Evolutionary conservation across 2,113 vertebrate genomes (phyloP), one percentile per base, ranked within the genome.

Genomic region (Istiophorus platypterus): DNA sequence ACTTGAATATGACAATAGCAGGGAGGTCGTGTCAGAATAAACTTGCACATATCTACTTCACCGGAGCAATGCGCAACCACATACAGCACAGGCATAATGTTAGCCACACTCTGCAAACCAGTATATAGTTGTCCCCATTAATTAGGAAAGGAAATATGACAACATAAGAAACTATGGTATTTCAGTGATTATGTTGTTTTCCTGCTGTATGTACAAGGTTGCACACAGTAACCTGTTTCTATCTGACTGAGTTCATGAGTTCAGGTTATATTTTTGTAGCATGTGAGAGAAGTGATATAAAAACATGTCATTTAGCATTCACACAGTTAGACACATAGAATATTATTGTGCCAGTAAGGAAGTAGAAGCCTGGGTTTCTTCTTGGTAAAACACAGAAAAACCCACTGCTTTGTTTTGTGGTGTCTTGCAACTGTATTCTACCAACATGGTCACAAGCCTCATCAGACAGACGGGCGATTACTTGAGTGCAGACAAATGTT

Each of bases 111-210:
- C n/a, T n/a, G 6, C 31, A 3, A 34, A 34, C 31, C 31, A 34
- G 6, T 34, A 34, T 34, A 6, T 6, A 34, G 31, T 34, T 3
- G 3, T 34, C 6, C 31, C 31, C 31, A 34, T 34, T 34, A 34
- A 34, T 34, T 34, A 34, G n/a, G n/a, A 70, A 59, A 89, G 76
- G 63, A 85, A 87, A 80, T 45, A 22, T 61, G 67, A 57, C 51
- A 82, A 68, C 29, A 79, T 37, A 76, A 62, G 45, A 71, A 66
- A 68, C 47, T 14, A 13, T 9, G 26, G 12, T 26, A 1, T 83
- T 20, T 65, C 17, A 37, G 5, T 2, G 31, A 52, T 72, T 52
- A 29, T 66, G 42, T 62, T 37, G 71, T 26, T 85, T 84, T 82
- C 75, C 77, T 88, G 72, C 52, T 63, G 0, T 56, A 13, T 8